These are phyloP conservation scores for Lasioglossum malachurum DNA, from an alignment of 2,888 invertebrate species.

Conservation along the genomic window DNA sequence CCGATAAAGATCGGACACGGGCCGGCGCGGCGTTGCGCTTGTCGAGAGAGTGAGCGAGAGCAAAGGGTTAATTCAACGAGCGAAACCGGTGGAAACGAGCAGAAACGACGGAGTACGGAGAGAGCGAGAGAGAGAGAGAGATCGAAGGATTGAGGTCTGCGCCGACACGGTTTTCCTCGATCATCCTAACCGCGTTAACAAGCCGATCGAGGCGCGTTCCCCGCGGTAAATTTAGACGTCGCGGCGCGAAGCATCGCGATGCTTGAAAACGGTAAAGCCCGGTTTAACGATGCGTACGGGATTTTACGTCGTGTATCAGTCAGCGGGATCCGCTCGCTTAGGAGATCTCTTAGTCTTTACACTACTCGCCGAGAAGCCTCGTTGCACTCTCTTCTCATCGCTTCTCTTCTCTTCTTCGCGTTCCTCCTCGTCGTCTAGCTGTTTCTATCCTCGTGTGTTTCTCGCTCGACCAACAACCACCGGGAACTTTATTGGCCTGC, in stretches of 20 bases:
- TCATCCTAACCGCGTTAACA: slow-evolving; percentile 42
- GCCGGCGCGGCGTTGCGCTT: background rate
- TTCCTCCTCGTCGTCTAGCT: background rate
- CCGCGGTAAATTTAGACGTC: slow-evolving; percentile 72
- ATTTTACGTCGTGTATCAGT: slow-evolving; percentile 75
- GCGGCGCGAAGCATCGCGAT: slow-evolving; percentile 44
- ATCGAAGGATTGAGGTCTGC: slow-evolving; percentile 16
- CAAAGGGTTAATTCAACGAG: slow-evolving; percentile 41
- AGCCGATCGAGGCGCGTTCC: slow-evolving; percentile 37
- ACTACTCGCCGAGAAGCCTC: slow-evolving; percentile 25
- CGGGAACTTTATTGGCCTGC: slow-evolving; percentile 67
- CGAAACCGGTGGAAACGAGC: slow-evolving; percentile 32
- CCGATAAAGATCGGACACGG: slow-evolving; percentile 55
- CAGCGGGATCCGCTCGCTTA: slow-evolving; percentile 62
- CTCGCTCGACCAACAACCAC: slow-evolving; percentile 21
- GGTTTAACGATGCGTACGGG: slow-evolving; percentile 73
- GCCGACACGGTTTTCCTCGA: slow-evolving; percentile 2
- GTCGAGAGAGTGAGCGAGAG: slow-evolving; percentile 10
- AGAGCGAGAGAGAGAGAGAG: slow-evolving; percentile 21
- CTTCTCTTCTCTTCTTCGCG: background rate
- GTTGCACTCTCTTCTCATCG: background rate
- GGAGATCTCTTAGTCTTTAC: slow-evolving; percentile 61
- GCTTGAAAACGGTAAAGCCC: slow-evolving; percentile 67
- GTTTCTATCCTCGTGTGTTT: background rate
- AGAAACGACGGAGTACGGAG: background rate